phyloP scores from a whole-genome alignment of 2,888 invertebrate species.

The Macrophya annulata region DNA sequence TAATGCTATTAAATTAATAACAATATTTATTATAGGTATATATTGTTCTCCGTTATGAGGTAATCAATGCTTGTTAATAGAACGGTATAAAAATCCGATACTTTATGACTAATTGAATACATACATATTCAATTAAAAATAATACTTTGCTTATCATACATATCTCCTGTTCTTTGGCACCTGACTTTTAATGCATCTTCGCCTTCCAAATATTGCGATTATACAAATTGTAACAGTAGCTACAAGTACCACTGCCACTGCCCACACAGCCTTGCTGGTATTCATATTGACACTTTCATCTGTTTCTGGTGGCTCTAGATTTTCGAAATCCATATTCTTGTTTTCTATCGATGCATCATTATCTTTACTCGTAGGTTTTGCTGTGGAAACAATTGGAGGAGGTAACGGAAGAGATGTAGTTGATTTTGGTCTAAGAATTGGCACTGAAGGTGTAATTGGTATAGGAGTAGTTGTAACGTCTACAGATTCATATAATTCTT shows the following conservation, averaged over 20 bases:
- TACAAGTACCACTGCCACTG: slow-evolving; percentile 72
- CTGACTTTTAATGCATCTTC: slow-evolving; percentile 70
- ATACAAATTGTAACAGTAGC: slow-evolving; percentile 73
- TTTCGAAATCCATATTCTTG: background rate
- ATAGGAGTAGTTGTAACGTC: slow-evolving; percentile 66
- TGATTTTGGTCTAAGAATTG: background rate
- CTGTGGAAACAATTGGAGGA: slow-evolving; percentile 7
- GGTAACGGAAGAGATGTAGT: background rate
- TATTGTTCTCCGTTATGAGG: slow-evolving; percentile 24
- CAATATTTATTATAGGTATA: background rate
- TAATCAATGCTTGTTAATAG: slow-evolving; percentile 26
- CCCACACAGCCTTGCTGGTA: slow-evolving; percentile 75
- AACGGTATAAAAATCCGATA: background rate
- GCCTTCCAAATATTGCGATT: slow-evolving; percentile 74
- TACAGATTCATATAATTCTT: slow-evolving; percentile 61
- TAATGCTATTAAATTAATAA: slow-evolving; percentile 31
- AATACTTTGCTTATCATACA: slow-evolving; percentile 64
- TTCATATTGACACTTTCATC: slow-evolving; percentile 65
- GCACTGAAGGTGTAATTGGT: slow-evolving; percentile 62
- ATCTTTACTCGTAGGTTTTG: background rate
- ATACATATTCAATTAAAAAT: background rate
- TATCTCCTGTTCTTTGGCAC: slow-evolving; percentile 77
- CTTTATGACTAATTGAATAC: background rate
- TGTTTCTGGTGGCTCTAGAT: slow-evolving; percentile 15
- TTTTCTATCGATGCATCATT: background rate